Conservation (phyloP, 2,797 vertebrate species). For the Okamejei kenojei region DNA sequence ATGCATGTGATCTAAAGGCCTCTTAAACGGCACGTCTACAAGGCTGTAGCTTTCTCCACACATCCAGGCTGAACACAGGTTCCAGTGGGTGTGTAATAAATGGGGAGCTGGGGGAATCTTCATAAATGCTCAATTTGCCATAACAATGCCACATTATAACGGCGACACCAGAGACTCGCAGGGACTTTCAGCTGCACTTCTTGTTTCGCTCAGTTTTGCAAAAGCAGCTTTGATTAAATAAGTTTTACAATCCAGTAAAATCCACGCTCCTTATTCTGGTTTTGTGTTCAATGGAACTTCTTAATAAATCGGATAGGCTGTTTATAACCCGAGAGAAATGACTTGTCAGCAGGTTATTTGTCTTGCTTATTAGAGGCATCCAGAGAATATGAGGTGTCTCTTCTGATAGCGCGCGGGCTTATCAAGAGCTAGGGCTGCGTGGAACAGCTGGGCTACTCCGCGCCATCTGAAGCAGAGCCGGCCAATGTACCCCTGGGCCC, state of each 20-base stretch:
- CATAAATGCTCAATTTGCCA: background rate
- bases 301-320: background rate
- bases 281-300: background rate
- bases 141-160: background rate
- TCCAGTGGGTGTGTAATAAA: background rate
- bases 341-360: slow-evolving; percentile 28
- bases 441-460: background rate
- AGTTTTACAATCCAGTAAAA: background rate
- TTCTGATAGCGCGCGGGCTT: background rate
- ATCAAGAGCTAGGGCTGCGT: slow-evolving; percentile 11
- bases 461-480: background rate
- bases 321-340: slow-evolving; percentile 17
- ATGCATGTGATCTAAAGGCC: too few species aligned
- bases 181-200: background rate
- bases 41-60: background rate
- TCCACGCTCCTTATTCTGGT: background rate
- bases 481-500: background rate
- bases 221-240: background rate
- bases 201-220: background rate
- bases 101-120: background rate
- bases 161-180: background rate
- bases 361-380: slow-evolving; percentile 30
- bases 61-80: too few species aligned
- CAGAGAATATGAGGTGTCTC: slow-evolving; percentile 30
- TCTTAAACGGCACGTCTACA: background rate